A percentile compares a stretch with the other conserved stretches of the same genome.
These are phyloP conservation scores for Sebastes itinus DNA, from an alignment of 2,797 vertebrate genomes.

Conservation along the genomic window DNA sequence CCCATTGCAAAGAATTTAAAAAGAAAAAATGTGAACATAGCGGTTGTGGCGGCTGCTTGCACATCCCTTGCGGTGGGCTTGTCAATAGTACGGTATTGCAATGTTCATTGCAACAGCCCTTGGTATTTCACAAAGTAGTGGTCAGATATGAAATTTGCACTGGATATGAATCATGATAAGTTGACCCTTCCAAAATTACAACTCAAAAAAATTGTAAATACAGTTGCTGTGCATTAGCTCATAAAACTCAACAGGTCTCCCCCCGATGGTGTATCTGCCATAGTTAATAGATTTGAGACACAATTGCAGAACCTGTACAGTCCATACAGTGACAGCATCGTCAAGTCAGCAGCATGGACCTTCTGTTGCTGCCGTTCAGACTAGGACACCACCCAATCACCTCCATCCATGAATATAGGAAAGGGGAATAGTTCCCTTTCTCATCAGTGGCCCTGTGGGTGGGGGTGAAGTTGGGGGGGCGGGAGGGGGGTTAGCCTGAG, in stretches of 20 bases:
- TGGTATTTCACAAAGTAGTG: too few relatives aligned
- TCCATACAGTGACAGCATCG: not conserved
- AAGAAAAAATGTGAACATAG: too few relatives aligned
- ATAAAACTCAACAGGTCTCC: not conserved
- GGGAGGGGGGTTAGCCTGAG: constrained; percentile 32
- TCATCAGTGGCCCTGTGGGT: constrained; percentile 51
- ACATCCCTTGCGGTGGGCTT: too few relatives aligned
- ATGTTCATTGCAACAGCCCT: too few relatives aligned
- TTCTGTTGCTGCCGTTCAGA: not conserved
- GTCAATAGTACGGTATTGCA: too few relatives aligned
- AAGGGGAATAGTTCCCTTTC: constrained; percentile 14
- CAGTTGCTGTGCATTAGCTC: not conserved
- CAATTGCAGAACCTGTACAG: not conserved
- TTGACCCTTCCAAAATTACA: too few relatives aligned
- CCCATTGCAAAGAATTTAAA: too few relatives aligned
- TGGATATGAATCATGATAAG: too few relatives aligned
- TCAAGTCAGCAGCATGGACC: not conserved
- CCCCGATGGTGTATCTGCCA: not conserved
- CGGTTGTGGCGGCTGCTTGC: too few relatives aligned
- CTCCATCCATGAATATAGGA: constrained; percentile 12
- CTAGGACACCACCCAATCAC: not conserved
- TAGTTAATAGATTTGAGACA: not conserved
- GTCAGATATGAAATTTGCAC: too few relatives aligned
- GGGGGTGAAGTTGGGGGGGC: not conserved
- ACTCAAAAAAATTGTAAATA: too few relatives aligned